A percentile compares a stretch with the other conserved stretches of the same genome.
Evolutionary conservation across 2,113 vertebrate genomes (phyloP).

Genomic region (Pogonocichla stellata): DNA sequence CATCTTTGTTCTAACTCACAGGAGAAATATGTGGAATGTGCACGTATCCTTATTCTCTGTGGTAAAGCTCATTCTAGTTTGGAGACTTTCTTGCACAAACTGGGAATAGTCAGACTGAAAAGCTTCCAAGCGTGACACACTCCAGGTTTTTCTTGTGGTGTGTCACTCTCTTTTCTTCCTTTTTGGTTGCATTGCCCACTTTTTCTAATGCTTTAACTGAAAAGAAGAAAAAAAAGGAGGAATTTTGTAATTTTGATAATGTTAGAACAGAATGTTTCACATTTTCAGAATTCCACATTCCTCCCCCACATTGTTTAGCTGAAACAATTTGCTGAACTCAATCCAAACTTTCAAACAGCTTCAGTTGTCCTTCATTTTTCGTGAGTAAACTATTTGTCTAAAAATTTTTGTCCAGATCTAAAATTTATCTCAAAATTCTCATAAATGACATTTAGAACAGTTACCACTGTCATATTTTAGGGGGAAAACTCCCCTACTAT

Average conservation of each 20-base stretch:
- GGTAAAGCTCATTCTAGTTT: conserved; percentile 21
- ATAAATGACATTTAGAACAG: background rate
- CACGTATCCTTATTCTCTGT: conserved; percentile 45
- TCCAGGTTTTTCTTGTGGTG: conserved; percentile 28
- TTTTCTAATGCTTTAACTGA: background rate
- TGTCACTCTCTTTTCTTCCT: background rate
- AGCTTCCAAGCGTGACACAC: conserved; percentile 35
- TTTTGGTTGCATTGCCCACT: background rate
- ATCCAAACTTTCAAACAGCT: conserved; percentile 26
- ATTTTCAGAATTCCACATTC: conserved; percentile 61
- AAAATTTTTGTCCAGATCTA: background rate
- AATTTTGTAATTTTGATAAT: conserved; percentile 43
- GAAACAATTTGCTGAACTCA: conserved; percentile 44
- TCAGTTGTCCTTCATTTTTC: conserved; percentile 29
- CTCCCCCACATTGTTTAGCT: conserved; percentile 35
- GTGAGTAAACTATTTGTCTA: background rate
- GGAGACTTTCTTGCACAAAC: conserved; percentile 42
- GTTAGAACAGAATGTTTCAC: conserved; percentile 26
- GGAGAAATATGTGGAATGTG: conserved; percentile 56
- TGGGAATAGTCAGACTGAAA: conserved; percentile 29
- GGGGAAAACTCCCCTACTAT: accelerated
- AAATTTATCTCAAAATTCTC: background rate
- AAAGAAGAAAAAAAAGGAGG: background rate
- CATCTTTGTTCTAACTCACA: conserved; percentile 50
- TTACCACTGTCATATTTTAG: background rate